phyloP scores from a whole-genome alignment of 2,113 vertebrate species.

The Tauraco erythrolophus region DNA sequence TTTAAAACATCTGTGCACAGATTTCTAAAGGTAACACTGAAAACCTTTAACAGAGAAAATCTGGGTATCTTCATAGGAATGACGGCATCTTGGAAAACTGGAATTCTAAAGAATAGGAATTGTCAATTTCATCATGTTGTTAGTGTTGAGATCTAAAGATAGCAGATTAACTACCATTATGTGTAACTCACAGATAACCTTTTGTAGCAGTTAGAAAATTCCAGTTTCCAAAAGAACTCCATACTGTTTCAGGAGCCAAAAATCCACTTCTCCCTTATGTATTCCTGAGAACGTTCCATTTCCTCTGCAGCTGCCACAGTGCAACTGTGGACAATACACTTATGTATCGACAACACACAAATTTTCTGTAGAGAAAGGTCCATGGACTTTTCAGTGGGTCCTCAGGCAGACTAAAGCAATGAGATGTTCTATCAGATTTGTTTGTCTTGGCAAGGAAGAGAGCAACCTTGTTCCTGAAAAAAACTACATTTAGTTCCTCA shows the following conservation, averaged over 20 bases:
- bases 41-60: neutral
- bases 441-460: constrained; percentile 55
- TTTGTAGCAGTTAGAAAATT: neutral
- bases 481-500: constrained; percentile 36
- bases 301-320: constrained; percentile 55
- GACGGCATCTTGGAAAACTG: neutral
- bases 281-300: constrained; percentile 41
- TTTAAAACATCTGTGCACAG: constrained; percentile 6
- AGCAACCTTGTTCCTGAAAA: constrained; percentile 45
- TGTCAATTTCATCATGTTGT: neutral
- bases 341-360: neutral
- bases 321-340: constrained; percentile 13
- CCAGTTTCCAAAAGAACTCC: constrained; percentile 21
- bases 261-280: constrained; percentile 29
- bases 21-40: neutral
- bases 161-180: neutral
- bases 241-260: constrained; percentile 31
- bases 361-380: constrained; percentile 4
- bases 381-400: constrained; percentile 13
- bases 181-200: constrained; percentile 29
- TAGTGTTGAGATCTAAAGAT: neutral
- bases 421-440: constrained; percentile 46
- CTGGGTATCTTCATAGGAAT: neutral
- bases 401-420: constrained; percentile 36
- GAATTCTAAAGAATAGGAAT: neutral